Base-by-base conservation (phyloP, 2,888 invertebrate genomes). In the Platerodrilus igneus region DNA sequence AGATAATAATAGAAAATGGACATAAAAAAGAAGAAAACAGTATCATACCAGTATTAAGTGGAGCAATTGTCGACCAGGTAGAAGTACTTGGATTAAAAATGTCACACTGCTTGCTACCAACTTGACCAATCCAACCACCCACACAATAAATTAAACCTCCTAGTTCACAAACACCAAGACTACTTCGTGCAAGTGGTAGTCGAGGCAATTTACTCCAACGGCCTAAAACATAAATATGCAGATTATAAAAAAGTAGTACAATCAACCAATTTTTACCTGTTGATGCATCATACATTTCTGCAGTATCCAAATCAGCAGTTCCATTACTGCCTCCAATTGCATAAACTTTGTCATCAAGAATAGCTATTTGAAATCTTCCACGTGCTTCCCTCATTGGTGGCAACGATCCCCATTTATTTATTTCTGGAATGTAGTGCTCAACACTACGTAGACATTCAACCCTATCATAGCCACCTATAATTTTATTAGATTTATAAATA, bases 321-420 rank as follows among this genome's bases (percentile, higher is more conserved):
- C 91, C 92, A 68, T 90, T 87, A 55, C 85, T 86, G 20, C 89
- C 90, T 37, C 88, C 90, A 30, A 87, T 73, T 20, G 82, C 86
- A 68, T 80, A 87, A n/a, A 89, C 76, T 48, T 74, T 73, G 50
- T 75, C 79, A 28, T 74, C 72, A 7, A 86, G 70, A 41, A 80
- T 77, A 9, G 84, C 83, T 20, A 85, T 80, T 55, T 85, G 82
- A 69, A 89, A 86, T 16, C 91, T 74, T 1, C 89, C 90, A 42
- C 91, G 73, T 39, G 83, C 78, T 47, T 79, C 76, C 37, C 74
- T 75, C 88, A 91, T 86, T 47, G 76, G 74, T 0, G 83, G 75
- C 57, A 85, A 67, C 14, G 72, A 62, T 23, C 69, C 62, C 90
- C 91, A 91, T 34, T 68, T 69, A 69, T 88, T 87, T 3, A 67